Base-by-base conservation (phyloP, 2,888 invertebrate species). In the Drosophila sordidula region DNA sequence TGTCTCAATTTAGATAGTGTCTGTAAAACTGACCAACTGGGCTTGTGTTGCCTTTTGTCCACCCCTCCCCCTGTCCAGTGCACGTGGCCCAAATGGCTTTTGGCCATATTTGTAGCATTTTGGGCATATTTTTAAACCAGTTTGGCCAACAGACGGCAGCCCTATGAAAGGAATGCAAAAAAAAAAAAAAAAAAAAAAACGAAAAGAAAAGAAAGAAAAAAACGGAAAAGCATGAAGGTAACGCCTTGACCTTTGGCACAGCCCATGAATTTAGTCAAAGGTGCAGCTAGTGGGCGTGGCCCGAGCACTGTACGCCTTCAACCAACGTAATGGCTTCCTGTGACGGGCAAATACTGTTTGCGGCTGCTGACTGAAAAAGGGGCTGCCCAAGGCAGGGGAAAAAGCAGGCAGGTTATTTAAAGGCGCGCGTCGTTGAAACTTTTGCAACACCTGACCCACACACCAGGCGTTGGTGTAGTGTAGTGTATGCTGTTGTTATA, bases 181-280 rank as follows among this genome's bases (percentile, higher is more conserved):
- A 34, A 32, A 6, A 25, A n/a, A n/a, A n/a, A 2, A 34, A 8
- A 25, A n/a, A 25, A 14, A 8, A 32, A 1, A n/a, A 16, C n/a
- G 22, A 32, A 29, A n/a, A 18, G 14, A 32, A 58, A 11, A 18
- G 18, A 54, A 29, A 29, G 25, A 14, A 25, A 29, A 14, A 49
- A 22, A 29, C 29, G 26, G 11, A 18, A 8, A 16, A 34, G 41
- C 9, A 58, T 52, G 38, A 44, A 49, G 62, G 62, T 45, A 62
- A 55, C 62, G 52, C 80, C 80, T 80, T 80, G 80, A 80, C 80
- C 80, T 80, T 80, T 75, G 74, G 25, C 71, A 66, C 58, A 59
- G 65, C 57, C 61, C 72, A 72, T 72, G 72, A 67, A 72, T 73
- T 72, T 57, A 42, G 61, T 49, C 18, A 49, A 50, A 67, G 58